phyloP scores from a whole-genome alignment of 2,113 vertebrate genomes.

The Prunella himalayana region DNA sequence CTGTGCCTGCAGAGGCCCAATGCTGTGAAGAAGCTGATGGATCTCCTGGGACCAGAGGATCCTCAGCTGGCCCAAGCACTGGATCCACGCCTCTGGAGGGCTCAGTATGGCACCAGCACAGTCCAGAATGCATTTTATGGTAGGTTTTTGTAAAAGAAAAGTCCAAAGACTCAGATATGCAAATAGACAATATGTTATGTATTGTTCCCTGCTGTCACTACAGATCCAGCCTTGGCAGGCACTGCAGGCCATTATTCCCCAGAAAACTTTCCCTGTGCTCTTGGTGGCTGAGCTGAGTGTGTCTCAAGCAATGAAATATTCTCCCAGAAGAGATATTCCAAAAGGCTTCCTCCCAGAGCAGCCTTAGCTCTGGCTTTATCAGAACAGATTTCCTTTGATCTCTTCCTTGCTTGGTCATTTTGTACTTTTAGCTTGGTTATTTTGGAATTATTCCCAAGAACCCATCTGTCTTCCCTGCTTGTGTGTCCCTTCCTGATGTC shows the following conservation, averaged over 20 bases:
- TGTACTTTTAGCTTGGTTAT: not conserved
- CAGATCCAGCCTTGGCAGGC: not conserved
- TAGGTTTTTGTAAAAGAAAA: constrained; percentile 17
- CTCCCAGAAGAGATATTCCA: not conserved
- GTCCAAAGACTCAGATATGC: not conserved
- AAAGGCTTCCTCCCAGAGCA: not conserved
- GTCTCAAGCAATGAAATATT: not conserved
- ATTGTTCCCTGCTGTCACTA: not conserved
- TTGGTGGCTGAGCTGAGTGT: not conserved
- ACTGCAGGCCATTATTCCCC: not conserved
- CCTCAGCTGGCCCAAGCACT: constrained; percentile 15
- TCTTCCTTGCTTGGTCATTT: not conserved
- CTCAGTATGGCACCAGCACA: constrained; percentile 54
- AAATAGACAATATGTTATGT: not conserved
- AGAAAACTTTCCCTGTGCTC: not conserved
- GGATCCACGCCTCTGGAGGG: constrained; percentile 62
- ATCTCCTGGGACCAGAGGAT: constrained; percentile 70
- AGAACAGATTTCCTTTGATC: not conserved
- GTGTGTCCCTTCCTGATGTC: not conserved
- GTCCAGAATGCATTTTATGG: constrained; percentile 69
- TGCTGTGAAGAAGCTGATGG: constrained; percentile 71
- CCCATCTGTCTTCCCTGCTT: not conserved
- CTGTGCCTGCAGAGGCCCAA: constrained; percentile 74
- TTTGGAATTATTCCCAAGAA: not conserved
- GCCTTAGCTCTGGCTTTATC: not conserved